phyloP scores from a whole-genome alignment of 2,113 vertebrate genomes.

The Campylorhamphus procurvoides region DNA sequence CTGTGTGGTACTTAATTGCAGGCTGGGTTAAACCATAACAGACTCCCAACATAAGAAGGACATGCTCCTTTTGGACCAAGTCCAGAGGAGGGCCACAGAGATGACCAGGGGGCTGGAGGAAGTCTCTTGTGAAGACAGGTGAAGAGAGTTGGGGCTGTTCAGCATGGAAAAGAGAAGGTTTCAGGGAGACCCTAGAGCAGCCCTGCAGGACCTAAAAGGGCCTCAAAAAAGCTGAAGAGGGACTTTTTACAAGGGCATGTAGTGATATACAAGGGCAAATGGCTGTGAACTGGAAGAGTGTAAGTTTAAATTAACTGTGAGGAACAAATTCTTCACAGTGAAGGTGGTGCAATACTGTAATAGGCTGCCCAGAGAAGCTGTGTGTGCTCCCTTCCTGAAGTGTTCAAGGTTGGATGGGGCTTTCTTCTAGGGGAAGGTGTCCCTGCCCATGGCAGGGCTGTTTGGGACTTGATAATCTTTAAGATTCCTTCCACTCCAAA shows the following conservation, averaged over 20 bases:
- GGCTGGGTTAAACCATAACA: neutral
- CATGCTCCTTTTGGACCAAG: neutral
- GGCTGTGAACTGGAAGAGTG: neutral
- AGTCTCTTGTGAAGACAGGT: neutral
- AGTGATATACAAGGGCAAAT: neutral
- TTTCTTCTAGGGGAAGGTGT: neutral
- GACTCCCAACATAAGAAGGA: neutral
- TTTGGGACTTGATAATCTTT: neutral
- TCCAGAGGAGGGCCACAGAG: neutral
- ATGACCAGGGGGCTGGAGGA: neutral
- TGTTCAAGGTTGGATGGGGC: neutral
- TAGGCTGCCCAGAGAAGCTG: neutral
- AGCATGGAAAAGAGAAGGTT: neutral
- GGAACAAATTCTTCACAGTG: neutral
- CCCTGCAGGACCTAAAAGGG: neutral
- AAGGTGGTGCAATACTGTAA: neutral
- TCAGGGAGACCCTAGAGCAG: neutral
- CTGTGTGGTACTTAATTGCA: neutral
- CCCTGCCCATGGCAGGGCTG: neutral
- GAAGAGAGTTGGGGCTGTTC: neutral
- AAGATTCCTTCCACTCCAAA: neutral
- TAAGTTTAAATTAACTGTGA: neutral
- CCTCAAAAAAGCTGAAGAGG: neutral
- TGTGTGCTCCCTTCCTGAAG: neutral
- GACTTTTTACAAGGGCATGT: neutral